phyloP scores from a whole-genome alignment of 2,113 vertebrate genomes.

The Triplophysa siluroides region DNA sequence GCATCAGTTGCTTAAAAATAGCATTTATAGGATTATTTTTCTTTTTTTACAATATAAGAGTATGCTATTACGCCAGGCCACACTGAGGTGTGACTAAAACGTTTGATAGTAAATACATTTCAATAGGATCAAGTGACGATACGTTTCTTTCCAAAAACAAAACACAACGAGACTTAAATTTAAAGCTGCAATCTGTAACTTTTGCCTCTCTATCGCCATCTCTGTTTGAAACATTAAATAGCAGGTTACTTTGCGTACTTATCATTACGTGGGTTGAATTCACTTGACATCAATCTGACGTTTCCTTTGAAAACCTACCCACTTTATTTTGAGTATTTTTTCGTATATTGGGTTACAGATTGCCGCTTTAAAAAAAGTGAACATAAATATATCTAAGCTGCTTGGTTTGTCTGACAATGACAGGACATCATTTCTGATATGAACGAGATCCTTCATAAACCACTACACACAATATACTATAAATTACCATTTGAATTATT shows the following conservation, averaged over 20 bases:
- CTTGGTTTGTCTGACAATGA: not conserved
- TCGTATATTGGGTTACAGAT: too few relatives aligned
- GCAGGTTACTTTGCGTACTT: too few relatives aligned
- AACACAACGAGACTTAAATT: too few relatives aligned
- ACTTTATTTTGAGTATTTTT: too few relatives aligned
- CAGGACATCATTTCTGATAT: not conserved
- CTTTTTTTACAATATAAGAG: not conserved
- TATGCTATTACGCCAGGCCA: not conserved
- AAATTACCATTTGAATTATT: constrained; percentile 1
- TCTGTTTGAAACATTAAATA: too few relatives aligned
- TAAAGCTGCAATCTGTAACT: too few relatives aligned
- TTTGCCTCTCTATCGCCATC: too few relatives aligned
- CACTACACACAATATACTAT: not conserved
- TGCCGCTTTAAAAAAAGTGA: too few relatives aligned
- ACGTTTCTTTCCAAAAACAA: not conserved
- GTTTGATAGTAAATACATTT: not conserved
- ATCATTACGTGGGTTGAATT: too few relatives aligned
- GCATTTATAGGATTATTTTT: not conserved
- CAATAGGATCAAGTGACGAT: not conserved
- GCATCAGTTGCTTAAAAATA: constrained; percentile 17
- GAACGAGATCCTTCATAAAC: not conserved
- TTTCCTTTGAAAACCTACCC: too few relatives aligned
- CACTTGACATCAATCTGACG: too few relatives aligned
- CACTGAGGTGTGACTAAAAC: not conserved
- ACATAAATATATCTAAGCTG: not conserved